Conservation (phyloP, 2,888 invertebrate genomes). For the Metalampra italica region DNA sequence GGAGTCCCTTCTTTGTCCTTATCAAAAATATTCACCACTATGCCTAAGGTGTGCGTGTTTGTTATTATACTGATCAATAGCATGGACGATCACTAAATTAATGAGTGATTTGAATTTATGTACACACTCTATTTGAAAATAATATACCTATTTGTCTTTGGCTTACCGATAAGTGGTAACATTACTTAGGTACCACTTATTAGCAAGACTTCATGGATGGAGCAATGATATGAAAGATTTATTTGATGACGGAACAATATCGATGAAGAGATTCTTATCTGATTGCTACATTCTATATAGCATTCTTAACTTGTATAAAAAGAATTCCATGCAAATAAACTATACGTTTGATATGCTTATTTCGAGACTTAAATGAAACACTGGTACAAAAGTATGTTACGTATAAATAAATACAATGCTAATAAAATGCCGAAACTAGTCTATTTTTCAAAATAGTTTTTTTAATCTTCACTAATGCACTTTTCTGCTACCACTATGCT, state of each 20-base stretch:
- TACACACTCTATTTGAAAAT: slow-evolving; percentile 4
- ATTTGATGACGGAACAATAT: slow-evolving; percentile 26
- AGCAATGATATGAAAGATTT: slow-evolving; percentile 61
- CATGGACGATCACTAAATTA: slow-evolving; percentile 38
- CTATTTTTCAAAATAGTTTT: slow-evolving; percentile 36
- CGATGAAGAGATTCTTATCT: slow-evolving; percentile 1
- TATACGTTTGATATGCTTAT: slow-evolving; percentile 52
- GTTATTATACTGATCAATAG: slow-evolving; percentile 42
- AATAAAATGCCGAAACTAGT: slow-evolving; percentile 67
- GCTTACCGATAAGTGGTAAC: no score
- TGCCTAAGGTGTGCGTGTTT: slow-evolving; percentile 60
- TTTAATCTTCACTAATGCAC: slow-evolving; percentile 19
- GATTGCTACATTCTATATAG: background rate
- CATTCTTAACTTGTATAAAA: background rate
- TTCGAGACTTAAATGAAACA: slow-evolving; percentile 49
- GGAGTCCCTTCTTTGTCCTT: slow-evolving; percentile 26
- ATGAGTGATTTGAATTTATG: slow-evolving; percentile 12
- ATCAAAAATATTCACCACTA: slow-evolving; percentile 51
- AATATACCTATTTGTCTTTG: slow-evolving; percentile 8
- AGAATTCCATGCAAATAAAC: slow-evolving; percentile 29
- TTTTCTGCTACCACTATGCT: slow-evolving; percentile 25
- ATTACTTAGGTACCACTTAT: background rate
- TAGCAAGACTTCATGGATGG: slow-evolving; percentile 46
- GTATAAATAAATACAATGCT: slow-evolving; percentile 46
- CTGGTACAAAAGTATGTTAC: slow-evolving; percentile 31